Percentiles rank a stretch among this genome's conserved stretches.
These are phyloP conservation scores for Lepus americanus DNA, from an alignment of 2,113 vertebrate species.

Conservation along the genomic window DNA sequence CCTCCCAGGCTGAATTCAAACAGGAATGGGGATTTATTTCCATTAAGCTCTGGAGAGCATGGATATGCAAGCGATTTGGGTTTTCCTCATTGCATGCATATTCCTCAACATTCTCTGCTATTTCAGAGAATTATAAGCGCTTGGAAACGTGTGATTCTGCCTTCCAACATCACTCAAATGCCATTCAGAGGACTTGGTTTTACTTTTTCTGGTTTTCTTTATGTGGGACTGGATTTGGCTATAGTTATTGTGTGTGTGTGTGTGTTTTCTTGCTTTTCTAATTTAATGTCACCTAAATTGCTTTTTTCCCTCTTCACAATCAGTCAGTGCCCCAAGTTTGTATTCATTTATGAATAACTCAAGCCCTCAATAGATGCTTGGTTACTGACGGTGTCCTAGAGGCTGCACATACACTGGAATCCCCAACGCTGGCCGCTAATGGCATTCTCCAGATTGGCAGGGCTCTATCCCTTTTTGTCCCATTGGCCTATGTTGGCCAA, in stretches of 20 bases:
- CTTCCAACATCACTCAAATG: slow-evolving; percentile 58
- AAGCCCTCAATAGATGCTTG: background rate
- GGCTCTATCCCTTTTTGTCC: background rate
- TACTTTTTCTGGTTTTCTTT: background rate
- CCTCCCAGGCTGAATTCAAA: slow-evolving; percentile 73
- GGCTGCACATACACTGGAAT: background rate
- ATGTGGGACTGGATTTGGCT: background rate
- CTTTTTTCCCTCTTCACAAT: background rate
- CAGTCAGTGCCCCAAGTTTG: background rate
- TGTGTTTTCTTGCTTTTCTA: background rate
- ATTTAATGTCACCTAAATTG: background rate
- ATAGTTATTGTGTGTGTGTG: background rate
- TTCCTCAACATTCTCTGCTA: slow-evolving; percentile 77
- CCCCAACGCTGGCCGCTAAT: background rate
- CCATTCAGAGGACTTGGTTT: slow-evolving; percentile 13
- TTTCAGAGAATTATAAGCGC: slow-evolving; percentile 29
- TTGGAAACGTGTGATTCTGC: background rate
- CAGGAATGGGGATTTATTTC: slow-evolving; percentile 69
- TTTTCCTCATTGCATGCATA: slow-evolving; percentile 56
- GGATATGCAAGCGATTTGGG: slow-evolving; percentile 56
- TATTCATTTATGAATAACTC: slow-evolving; percentile 21
- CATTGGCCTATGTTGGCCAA: background rate
- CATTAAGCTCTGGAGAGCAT: slow-evolving; percentile 67
- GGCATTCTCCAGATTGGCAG: background rate
- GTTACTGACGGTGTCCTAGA: background rate